These are phyloP conservation scores for Furnarius figulus DNA, from an alignment of 2,113 vertebrate species.

Conservation along the genomic window DNA sequence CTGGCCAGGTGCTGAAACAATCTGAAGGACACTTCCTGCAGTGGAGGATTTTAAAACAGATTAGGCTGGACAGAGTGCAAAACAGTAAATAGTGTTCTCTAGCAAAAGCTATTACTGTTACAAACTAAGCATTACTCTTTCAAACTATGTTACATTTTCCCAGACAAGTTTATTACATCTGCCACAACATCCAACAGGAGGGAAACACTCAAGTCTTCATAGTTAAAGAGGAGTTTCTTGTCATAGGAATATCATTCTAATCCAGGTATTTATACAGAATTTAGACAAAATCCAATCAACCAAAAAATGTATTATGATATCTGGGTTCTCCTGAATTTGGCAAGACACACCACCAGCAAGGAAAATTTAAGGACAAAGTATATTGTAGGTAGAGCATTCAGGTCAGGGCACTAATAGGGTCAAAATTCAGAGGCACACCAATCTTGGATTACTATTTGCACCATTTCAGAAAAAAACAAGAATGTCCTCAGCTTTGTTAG, in stretches of 20 bases:
- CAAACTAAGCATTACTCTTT: background rate
- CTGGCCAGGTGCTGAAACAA: constrained; percentile 88
- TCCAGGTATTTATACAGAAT: background rate
- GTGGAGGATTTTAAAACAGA: background rate
- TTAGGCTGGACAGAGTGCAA: background rate
- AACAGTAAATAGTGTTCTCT: background rate
- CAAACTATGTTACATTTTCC: background rate
- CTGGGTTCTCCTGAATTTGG: background rate
- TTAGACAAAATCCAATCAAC: background rate
- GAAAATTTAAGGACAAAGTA: background rate
- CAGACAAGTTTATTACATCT: background rate
- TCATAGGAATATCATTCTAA: background rate
- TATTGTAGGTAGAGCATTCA: background rate
- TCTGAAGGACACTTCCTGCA: constrained; percentile 91
- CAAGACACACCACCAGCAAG: background rate
- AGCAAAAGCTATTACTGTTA: background rate
- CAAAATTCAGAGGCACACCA: background rate
- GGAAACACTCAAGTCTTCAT: background rate
- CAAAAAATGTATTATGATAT: background rate
- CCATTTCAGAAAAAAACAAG: background rate
- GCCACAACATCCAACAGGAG: background rate
- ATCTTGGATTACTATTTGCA: background rate
- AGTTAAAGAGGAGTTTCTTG: background rate
- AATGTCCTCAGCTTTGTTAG: background rate
- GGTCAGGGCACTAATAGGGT: background rate